These are phyloP conservation scores for Xerus rutilus DNA, from an alignment of 2,797 vertebrate species.

Conservation along the genomic window DNA sequence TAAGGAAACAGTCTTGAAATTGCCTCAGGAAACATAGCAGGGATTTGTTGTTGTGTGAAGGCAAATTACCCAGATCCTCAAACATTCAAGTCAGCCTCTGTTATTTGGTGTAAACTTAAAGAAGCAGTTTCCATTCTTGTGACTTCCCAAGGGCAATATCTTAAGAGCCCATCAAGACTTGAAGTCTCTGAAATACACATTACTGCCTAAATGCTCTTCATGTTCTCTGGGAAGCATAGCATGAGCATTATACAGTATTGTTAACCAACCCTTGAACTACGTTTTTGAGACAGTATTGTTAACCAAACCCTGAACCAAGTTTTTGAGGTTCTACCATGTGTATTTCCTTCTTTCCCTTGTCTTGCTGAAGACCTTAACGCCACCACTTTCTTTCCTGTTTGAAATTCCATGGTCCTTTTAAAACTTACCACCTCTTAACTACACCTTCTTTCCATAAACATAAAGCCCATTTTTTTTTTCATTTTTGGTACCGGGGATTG, in stretches of 20 bases:
- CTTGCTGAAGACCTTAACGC: background rate
- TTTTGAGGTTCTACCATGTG: background rate
- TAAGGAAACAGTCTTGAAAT: background rate
- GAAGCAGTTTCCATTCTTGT: background rate
- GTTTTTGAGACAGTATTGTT: background rate
- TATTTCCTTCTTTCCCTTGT: background rate
- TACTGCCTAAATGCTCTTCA: fast-evolving
- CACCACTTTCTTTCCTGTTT: background rate
- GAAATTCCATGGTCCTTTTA: background rate
- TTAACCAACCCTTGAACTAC: background rate
- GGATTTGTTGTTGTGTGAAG: background rate
- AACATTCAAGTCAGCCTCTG: background rate
- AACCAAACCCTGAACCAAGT: fast-evolving
- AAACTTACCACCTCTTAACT: background rate
- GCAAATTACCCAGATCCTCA: background rate
- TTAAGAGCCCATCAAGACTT: background rate
- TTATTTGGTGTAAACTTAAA: background rate
- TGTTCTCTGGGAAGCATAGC: background rate
- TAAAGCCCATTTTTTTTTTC: background rate
- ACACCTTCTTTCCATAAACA: background rate
- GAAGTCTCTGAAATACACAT: background rate
- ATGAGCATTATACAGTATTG: background rate
- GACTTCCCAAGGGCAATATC: background rate
- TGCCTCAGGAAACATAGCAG: background rate
- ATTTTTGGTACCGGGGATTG: no score